Evolutionary conservation across 2,797 vertebrate species (phyloP).

Genomic region (Fistularia tabacaria): DNA sequence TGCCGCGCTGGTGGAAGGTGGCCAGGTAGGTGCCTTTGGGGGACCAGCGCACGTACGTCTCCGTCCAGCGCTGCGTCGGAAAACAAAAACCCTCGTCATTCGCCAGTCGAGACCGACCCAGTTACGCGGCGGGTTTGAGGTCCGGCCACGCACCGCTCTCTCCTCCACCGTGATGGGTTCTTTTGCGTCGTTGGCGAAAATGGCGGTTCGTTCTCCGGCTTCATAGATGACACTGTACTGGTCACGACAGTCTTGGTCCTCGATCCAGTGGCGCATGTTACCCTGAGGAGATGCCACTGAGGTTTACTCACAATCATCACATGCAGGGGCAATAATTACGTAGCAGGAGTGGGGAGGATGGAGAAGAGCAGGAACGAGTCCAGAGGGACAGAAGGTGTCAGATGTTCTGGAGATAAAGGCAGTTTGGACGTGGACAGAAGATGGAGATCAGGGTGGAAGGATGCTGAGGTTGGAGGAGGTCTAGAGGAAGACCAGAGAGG

Average conservation of each 20-base stretch:
- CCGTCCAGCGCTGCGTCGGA: conserved; percentile 88
- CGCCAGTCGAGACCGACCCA: background rate
- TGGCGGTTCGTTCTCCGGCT: conserved; percentile 91
- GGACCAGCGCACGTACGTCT: conserved; percentile 97
- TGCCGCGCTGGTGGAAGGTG: conserved; percentile 95
- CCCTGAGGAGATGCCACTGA: conserved; percentile 72
- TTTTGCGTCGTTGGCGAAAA: conserved; percentile 94
- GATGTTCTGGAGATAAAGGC: no score
- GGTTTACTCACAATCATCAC: no score
- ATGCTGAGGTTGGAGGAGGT: no score
- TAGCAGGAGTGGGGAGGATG: no score
- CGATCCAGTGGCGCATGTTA: conserved; percentile 96
- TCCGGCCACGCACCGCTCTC: conserved; percentile 82
- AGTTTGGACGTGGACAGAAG: no score
- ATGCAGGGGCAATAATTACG: no score
- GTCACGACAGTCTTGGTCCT: conserved; percentile 93
- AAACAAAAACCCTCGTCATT: conserved; percentile 10
- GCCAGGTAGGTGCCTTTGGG: conserved; percentile 95
- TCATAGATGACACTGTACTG: conserved; percentile 99
- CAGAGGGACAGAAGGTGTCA: no score
- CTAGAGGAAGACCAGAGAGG: no score
- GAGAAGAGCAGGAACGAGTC: no score
- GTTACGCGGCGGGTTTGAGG: background rate
- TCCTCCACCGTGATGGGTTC: conserved; percentile 91
- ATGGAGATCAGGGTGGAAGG: no score